Evolutionary conservation across 2,797 vertebrate genomes (phyloP), one percentile per base, ranked within the genome.

Genomic region (Lerista edwardsae): DNA sequence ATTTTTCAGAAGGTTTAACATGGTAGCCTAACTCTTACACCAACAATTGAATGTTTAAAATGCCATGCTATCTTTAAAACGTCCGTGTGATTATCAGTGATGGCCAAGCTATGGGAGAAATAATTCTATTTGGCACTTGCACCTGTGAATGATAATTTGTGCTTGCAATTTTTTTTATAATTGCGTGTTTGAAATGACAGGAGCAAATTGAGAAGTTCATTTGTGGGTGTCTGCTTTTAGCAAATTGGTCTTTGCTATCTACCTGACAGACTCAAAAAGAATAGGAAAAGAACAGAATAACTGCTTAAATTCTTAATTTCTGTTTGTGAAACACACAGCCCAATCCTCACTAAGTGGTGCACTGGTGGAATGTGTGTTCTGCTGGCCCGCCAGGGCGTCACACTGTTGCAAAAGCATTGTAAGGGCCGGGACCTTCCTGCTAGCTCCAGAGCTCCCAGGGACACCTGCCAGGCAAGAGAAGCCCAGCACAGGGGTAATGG

Each of bases 91-190:
- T 65, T 21, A 25, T n/a, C 25, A 68, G 29, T 7, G 25, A 75
- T 61, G 57, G n/a, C 23, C 65, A 76, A 47, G n/a, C 68, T 75
- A 59, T 73, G 31, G 17, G 31, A 61, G 3, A 74, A 34, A 81
- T 69, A 44, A 25, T 81, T 76, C 65, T 76, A 3, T 36, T 65
- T 68, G 27, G 55, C 64, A 51, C 73, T 69, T 76, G 64, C 64
- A 75, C 64, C 72, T 85, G 79, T 55, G 76, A 69, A 81, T 76
- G 55, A n/a, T 76, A 51, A 81, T 86, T 76, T 76, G 25, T 75
- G 64, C 39, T 51, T 75, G n/a, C 69, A 9, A 36, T 2, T 80
- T 76, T 75, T 12, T 39, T 31, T n/a, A 69, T 81, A 81, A 76
- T 71, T 85, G 25, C 41, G 8, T 76, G 25, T 62, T 81, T 55